phyloP scores from a whole-genome alignment of 2,797 vertebrate genomes.

The Presbytis comata region DNA sequence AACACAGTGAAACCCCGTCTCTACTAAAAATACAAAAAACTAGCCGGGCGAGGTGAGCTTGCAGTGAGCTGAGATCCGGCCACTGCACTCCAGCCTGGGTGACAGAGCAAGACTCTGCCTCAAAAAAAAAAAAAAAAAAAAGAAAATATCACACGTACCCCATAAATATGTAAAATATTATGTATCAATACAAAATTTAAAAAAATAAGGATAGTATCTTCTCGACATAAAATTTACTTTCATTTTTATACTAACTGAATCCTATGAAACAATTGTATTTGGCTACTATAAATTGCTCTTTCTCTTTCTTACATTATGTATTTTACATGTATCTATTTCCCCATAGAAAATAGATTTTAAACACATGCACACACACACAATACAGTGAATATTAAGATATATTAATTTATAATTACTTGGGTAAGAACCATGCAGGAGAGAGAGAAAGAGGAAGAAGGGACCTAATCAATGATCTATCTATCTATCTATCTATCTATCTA shows the following conservation, averaged over 20 bases:
- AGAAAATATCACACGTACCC: too few species aligned
- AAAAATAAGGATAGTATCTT: background rate
- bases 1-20: too few species aligned
- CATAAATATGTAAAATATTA: too few species aligned
- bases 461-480: fast-evolving
- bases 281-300: background rate
- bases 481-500: too few species aligned
- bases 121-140: too few species aligned
- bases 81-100: too few species aligned
- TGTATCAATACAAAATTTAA: background rate
- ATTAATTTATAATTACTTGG: background rate
- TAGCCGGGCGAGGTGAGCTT: too few species aligned
- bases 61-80: too few species aligned
- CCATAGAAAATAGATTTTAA: background rate
- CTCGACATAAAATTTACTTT: background rate
- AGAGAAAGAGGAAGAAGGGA: too few species aligned
- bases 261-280: background rate
- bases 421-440: background rate
- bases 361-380: background rate
- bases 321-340: background rate
- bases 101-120: too few species aligned
- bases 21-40: too few species aligned
- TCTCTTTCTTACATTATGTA: background rate
- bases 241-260: background rate
- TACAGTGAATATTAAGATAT: background rate